phyloP scores from a whole-genome alignment of 2,888 invertebrate species.

The Drosophila incognita region DNA sequence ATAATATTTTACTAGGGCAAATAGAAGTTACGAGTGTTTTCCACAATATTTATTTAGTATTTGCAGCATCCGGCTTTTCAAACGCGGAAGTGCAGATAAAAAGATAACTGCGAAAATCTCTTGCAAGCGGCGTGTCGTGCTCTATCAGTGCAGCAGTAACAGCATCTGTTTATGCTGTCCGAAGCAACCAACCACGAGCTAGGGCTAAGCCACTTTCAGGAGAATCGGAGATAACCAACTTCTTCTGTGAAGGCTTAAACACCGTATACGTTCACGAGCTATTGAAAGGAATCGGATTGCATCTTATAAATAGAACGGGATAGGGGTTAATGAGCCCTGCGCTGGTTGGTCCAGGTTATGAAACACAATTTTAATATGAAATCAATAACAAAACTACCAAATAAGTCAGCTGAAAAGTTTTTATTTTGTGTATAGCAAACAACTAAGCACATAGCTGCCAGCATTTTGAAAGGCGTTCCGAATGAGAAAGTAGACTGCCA shows the following conservation, averaged over 20 bases:
- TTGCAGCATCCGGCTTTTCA: slow-evolving; percentile 1
- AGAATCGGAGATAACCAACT: slow-evolving; percentile 10
- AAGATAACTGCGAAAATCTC: slow-evolving; percentile 4
- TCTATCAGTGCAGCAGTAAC: slow-evolving; percentile 45
- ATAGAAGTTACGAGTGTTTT: slow-evolving; percentile 36
- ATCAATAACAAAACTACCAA: background rate
- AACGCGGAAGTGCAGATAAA: slow-evolving; percentile 24
- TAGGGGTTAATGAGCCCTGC: slow-evolving; percentile 28
- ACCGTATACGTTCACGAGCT: background rate
- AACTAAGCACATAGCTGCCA: background rate
- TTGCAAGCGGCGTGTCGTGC: slow-evolving; percentile 42
- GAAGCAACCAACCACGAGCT: background rate
- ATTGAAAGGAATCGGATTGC: background rate
- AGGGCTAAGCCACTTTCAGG: slow-evolving; percentile 20
- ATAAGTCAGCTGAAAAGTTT: background rate
- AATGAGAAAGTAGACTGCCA: background rate
- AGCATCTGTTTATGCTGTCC: slow-evolving; percentile 13
- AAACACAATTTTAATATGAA: slow-evolving; percentile 3
- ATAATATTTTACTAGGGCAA: slow-evolving; percentile 32
- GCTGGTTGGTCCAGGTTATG: background rate
- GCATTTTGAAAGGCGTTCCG: slow-evolving; percentile 2
- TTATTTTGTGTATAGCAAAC: background rate
- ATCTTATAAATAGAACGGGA: background rate
- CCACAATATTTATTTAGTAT: slow-evolving; percentile 26
- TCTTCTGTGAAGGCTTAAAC: background rate